A percentile compares a stretch with the other conserved stretches of the same genome.
phyloP scores from a whole-genome alignment of 2,797 vertebrate genomes.

The Cirrhinus molitorella region DNA sequence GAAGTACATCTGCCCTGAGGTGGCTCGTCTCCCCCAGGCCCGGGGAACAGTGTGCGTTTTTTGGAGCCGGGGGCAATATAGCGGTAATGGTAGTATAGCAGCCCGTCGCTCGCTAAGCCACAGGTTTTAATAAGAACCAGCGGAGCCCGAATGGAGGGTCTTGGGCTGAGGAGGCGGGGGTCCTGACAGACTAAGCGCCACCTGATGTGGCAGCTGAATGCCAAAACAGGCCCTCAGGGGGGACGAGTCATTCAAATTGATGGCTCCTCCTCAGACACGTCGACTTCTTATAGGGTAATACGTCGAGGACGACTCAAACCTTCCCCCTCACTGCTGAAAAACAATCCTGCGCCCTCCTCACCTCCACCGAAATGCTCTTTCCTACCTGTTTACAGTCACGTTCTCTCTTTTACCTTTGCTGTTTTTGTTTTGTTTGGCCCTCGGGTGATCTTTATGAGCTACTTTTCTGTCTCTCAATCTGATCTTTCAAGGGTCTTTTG shows the following conservation, averaged over 20 bases:
- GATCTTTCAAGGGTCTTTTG: not conserved
- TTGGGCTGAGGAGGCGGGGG: conserved; percentile 67
- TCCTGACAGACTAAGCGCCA: conserved; percentile 78
- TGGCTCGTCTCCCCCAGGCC: conserved; percentile 43
- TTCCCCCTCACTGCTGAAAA: conserved; percentile 57
- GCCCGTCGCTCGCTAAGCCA: conserved; percentile 67
- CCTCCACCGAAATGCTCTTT: not conserved
- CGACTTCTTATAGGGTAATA: conserved; percentile 83
- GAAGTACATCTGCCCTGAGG: conserved; percentile 20
- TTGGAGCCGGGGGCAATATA: conserved; percentile 70
- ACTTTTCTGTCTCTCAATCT: conserved; percentile 8
- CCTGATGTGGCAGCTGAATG: conserved; percentile 80
- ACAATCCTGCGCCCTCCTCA: conserved; percentile 25
- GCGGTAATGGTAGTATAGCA: conserved; percentile 74
- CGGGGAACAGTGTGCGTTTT: conserved; percentile 58
- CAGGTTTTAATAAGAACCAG: conserved; percentile 80
- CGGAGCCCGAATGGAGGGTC: conserved; percentile 79
- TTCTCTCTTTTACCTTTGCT: conserved; percentile 34
- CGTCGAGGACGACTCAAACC: conserved; percentile 68
- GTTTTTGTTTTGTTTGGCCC: conserved; percentile 63
- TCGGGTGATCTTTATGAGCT: conserved; percentile 59
- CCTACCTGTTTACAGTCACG: conserved; percentile 11
- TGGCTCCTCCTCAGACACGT: conserved; percentile 84
- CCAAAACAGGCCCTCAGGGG: conserved; percentile 87
- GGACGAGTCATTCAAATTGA: conserved; percentile 87